Conservation (phyloP, 1,140 invertebrate genomes). For the Danaus melanippus region DNA sequence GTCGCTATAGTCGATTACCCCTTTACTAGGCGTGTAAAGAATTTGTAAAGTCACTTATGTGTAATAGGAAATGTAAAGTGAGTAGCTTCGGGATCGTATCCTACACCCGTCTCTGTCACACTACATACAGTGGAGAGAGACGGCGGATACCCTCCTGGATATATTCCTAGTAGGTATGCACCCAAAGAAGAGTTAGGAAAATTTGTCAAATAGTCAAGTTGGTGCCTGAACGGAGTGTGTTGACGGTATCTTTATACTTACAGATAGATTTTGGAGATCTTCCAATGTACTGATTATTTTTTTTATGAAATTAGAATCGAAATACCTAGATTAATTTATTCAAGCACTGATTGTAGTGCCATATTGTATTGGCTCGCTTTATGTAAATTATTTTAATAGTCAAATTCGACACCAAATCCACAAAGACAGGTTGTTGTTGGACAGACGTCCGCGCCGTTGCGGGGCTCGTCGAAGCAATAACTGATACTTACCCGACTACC, state of each 20-base stretch:
- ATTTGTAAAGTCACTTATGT: slow-evolving; percentile 17
- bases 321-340: slow-evolving; percentile 29
- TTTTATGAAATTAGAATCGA: not conserved
- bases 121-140: slow-evolving; percentile 6
- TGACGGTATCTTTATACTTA: slow-evolving; percentile 29
- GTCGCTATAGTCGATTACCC: slow-evolving; percentile 7
- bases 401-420: slow-evolving; percentile 66
- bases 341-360: slow-evolving; percentile 66
- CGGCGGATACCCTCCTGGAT: slow-evolving; percentile 16
- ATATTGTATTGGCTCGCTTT: slow-evolving; percentile 68
- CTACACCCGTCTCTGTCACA: slow-evolving; percentile 8
- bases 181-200: slow-evolving; percentile 56
- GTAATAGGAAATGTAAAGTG: slow-evolving; percentile 28
- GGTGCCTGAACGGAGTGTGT: slow-evolving; percentile 52
- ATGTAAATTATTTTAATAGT: slow-evolving; percentile 57
- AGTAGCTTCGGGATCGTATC: slow-evolving; percentile 18
- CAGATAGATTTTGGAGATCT: slow-evolving; percentile 9
- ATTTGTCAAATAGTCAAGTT: slow-evolving; percentile 62
- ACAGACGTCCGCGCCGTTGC: slow-evolving; percentile 2
- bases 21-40: slow-evolving; percentile 11
- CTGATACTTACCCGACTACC: slow-evolving; percentile 4
- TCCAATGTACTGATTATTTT: not conserved
- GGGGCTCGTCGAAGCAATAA: slow-evolving; percentile 2
- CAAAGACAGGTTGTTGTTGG: slow-evolving; percentile 38
- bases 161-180: slow-evolving; percentile 24